Base-by-base conservation (phyloP, 2,113 vertebrate species). In the Lathamus discolor region DNA sequence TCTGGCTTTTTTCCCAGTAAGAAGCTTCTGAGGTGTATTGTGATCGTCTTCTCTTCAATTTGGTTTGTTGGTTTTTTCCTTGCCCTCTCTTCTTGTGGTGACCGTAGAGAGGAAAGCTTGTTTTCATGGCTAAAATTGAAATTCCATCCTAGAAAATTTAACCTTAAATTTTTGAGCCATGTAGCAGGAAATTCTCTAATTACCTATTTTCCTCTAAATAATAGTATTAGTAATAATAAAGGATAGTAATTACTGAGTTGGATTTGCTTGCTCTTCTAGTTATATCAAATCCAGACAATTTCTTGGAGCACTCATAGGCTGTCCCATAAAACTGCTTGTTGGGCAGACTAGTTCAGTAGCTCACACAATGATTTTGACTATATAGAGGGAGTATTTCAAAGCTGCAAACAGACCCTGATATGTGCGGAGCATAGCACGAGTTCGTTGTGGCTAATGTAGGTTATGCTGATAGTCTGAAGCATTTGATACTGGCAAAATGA, bases 381-480 rank as follows among this genome's bases (percentile, higher is more conserved):
- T 29, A 6, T 19, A 33, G 25, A 61, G 35, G 43, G 33, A 48
- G 4, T 76, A 27, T 68, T 67, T 23, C 57, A 44, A 24, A 68
- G 62, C 6, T 51, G 17, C 55, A 63, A 5, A 37, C 17, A 59
- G 46, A 33, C 20, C 19, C 9, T 0, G 0, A 15, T 55, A 1
- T 63, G 23, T 27, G 23, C 31, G 37, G 44, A 57, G 35, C 24
- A 3, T 28, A 27, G 66, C 14, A 25, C 52, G 27, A n/a, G 31
- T 84, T 82, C 18, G 9, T 54, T 8, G 1, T 29, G 46, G 54
- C 49, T 77, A 10, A 31, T 43, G 18, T 2, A 4, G 43, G n/a
- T 67, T 91, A 28, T 89, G 64, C 54, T 74, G 73, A 41, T 72
- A 54, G 59, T 24, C 76, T 86, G 73, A 67, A 91, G 46, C 22